Conservation (phyloP, 30 jellyfish, hydroid and myxozoan genomes). For the Aurelia aurita region DNA sequence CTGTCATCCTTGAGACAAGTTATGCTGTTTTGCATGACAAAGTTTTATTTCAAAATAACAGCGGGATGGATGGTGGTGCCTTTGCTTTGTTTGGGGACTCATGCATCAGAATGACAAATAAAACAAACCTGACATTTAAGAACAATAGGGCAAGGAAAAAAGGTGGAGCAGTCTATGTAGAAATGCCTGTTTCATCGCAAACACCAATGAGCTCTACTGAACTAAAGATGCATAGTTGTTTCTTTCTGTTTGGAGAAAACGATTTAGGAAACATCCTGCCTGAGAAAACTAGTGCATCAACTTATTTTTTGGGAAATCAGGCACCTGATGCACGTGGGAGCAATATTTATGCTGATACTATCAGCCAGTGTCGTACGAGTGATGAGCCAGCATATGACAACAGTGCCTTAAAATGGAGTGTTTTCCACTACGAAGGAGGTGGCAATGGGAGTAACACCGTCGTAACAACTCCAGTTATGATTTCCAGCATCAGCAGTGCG, state of each 20-base stretch:
- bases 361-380: slow-evolving; percentile 58
- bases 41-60: slow-evolving; percentile 38
- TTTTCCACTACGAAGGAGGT: slow-evolving; percentile 35
- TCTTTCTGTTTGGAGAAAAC: slow-evolving; percentile 44
- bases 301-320: slow-evolving; percentile 48
- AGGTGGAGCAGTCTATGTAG: slow-evolving; percentile 86
- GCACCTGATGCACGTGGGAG: slow-evolving; percentile 83
- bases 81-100: slow-evolving; percentile 73
- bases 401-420: slow-evolving; percentile 77
- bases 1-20: slow-evolving; percentile 71
- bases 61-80: slow-evolving; percentile 86
- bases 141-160: slow-evolving; percentile 69
- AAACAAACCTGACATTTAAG: slow-evolving; percentile 23
- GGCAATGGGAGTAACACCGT: slow-evolving; percentile 60
- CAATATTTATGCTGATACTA: slow-evolving; percentile 70
- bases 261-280: slow-evolving; percentile 15
- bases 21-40: slow-evolving; percentile 2
- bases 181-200: slow-evolving; percentile 66
- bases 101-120: slow-evolving; percentile 5
- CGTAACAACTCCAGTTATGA: slow-evolving; percentile 60
- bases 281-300: slow-evolving; percentile 50
- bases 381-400: slow-evolving; percentile 47
- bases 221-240: slow-evolving; percentile 62
- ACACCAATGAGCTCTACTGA: slow-evolving; percentile 77
- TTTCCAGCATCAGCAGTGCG: slow-evolving; percentile 5